Conservation (phyloP, 2,888 invertebrate species). For the Germaria angustata region DNA sequence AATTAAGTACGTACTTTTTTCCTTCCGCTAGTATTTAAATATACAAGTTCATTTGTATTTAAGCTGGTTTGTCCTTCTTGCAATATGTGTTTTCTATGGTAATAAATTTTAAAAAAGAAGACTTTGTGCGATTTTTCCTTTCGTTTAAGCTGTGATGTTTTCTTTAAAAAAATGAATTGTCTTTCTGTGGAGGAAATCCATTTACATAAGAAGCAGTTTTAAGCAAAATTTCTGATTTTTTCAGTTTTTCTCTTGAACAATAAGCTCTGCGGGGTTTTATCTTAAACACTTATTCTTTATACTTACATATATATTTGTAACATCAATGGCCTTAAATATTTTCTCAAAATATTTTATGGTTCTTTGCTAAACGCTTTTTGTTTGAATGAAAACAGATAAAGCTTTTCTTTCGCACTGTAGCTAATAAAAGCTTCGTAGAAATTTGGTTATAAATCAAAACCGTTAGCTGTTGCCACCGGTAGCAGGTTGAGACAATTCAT, state of each 20-base stretch:
- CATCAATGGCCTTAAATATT: conserved; percentile 16
- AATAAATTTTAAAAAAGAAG: conserved; percentile 13
- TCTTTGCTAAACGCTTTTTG: conserved; percentile 13
- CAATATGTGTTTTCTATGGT: conserved; percentile 24
- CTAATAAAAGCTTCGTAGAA: conserved; percentile 75
- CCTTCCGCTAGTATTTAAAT: not conserved
- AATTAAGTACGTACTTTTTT: not conserved
- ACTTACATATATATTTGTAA: not conserved
- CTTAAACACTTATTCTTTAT: conserved; percentile 11
- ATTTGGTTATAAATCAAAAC: conserved; percentile 78
- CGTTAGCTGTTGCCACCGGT: conserved; percentile 77
- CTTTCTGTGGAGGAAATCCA: not conserved
- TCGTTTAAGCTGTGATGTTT: not conserved
- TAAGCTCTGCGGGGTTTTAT: conserved; percentile 54
- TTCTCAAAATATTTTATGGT: conserved; percentile 57
- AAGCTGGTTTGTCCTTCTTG: not conserved
- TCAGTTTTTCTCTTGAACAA: conserved; percentile 15
- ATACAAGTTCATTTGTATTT: not conserved
- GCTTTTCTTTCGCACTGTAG: not conserved
- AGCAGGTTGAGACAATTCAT: conserved; percentile 44
- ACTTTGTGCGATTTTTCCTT: conserved; percentile 54
- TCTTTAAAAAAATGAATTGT: not conserved
- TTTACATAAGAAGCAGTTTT: conserved; percentile 19
- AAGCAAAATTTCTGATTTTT: conserved; percentile 11
- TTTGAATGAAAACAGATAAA: too few species aligned